Conservation (phyloP, 2,797 vertebrate species). For the Danio tinwini region DNA sequence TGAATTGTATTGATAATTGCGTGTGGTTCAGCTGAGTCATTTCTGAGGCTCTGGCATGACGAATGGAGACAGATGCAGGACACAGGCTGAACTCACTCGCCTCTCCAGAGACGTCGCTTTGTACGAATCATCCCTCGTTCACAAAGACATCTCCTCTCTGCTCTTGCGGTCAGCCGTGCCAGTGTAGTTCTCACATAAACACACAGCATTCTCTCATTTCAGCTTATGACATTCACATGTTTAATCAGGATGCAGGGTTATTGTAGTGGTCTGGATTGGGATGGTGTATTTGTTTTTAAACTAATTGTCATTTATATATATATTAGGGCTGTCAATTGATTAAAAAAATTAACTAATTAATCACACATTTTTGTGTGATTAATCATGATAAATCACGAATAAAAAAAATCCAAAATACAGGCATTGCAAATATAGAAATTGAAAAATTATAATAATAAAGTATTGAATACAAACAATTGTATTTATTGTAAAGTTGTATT, state of each 20-base stretch:
- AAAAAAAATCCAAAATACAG: no score
- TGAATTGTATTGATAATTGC: no score
- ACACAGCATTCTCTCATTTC: not conserved
- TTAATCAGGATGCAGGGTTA: not conserved
- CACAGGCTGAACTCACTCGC: constrained; percentile 22
- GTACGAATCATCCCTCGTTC: constrained; percentile 30
- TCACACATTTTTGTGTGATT: no score
- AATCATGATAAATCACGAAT: no score
- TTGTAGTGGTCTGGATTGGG: not conserved
- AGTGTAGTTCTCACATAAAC: constrained; percentile 6
- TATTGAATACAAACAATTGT: no score
- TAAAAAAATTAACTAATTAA: no score
- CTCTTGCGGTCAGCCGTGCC: constrained; percentile 1
- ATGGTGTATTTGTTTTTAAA: not conserved
- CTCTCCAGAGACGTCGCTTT: constrained; percentile 54
- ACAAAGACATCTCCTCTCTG: constrained; percentile 47
- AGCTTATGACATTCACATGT: not conserved
- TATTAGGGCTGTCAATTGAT: no score
- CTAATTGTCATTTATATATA: not conserved
- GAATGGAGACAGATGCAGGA: constrained; percentile 27
- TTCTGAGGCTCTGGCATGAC: constrained; percentile 43
- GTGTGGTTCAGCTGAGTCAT: constrained; percentile 62
- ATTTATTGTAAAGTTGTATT: no score
- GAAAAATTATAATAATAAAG: no score
- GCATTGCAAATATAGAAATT: no score